Percentiles rank a stretch among this genome's conserved stretches.
Evolutionary conservation across 2,113 vertebrate species (phyloP).

Genomic region (Barbus barbus): DNA sequence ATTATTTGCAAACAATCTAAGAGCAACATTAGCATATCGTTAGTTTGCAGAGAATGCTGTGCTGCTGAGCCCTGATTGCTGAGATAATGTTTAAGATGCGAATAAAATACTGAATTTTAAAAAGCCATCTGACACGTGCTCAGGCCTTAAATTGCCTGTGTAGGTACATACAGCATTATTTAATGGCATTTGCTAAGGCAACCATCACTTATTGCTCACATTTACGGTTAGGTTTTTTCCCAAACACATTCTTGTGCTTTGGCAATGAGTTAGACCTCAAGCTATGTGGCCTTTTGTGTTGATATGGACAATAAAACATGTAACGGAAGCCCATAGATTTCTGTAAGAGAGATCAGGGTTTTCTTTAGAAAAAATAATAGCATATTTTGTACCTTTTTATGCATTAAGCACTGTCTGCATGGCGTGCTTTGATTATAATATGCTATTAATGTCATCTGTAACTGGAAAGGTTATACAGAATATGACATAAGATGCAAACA

Average conservation of each 20-base stretch:
- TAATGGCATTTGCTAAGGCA: slow-evolving; percentile 19
- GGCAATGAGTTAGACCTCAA: neutral
- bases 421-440: neutral
- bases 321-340: neutral
- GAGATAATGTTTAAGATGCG: neutral
- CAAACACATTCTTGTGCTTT: neutral
- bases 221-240: no score
- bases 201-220: slow-evolving; percentile 15
- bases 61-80: neutral
- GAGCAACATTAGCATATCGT: neutral
- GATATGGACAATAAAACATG: neutral
- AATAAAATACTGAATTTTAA: neutral
- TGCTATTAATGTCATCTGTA: neutral
- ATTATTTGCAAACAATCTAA: neutral
- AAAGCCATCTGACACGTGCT: neutral
- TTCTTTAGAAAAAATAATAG: neutral
- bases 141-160: slow-evolving; percentile 17
- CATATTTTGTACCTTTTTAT: no score
- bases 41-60: neutral
- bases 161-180: neutral
- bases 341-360: neutral
- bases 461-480: neutral
- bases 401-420: no score
- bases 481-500: neutral
- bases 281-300: neutral